Evolutionary conservation across 2,888 invertebrate species (phyloP).

Genomic region (Leptogaster cylindrica): DNA sequence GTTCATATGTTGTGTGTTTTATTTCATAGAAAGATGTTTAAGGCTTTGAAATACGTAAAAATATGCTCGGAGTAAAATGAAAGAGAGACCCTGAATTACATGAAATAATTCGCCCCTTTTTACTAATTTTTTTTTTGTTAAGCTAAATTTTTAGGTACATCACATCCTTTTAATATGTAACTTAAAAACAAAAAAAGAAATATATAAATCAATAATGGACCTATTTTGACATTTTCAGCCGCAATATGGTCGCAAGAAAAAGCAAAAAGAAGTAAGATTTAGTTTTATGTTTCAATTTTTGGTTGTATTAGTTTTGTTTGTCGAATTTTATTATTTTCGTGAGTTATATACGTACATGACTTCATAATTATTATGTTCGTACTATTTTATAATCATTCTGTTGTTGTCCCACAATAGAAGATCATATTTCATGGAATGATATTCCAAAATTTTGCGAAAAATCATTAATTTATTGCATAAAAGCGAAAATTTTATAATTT

Average conservation of each 20-base stretch:
- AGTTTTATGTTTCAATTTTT: constrained; percentile 45
- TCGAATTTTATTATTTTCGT: neutral
- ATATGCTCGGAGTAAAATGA: no score
- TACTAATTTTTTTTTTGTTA: no score
- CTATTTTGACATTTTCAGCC: constrained; percentile 58
- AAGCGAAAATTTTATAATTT: constrained; percentile 12
- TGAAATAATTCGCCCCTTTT: no score
- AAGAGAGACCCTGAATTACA: no score
- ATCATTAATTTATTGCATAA: constrained; percentile 7
- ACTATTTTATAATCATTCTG: constrained; percentile 15
- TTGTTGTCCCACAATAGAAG: constrained; percentile 20
- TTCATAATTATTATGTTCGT: constrained; percentile 16
- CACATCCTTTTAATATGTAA: no score
- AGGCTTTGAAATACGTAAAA: no score
- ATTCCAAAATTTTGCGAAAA: constrained; percentile 14
- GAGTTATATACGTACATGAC: neutral
- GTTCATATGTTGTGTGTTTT: no score
- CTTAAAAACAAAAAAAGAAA: constrained; percentile 1
- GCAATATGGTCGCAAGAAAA: constrained; percentile 92
- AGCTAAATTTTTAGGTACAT: no score
- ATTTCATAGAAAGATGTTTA: no score
- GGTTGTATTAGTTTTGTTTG: constrained; percentile 21
- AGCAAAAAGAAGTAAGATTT: constrained; percentile 97
- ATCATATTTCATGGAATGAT: constrained; percentile 33
- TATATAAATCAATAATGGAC: constrained; percentile 43